phyloP scores from a whole-genome alignment of 2,113 vertebrate species.

The Engraulis encrasicolus region DNA sequence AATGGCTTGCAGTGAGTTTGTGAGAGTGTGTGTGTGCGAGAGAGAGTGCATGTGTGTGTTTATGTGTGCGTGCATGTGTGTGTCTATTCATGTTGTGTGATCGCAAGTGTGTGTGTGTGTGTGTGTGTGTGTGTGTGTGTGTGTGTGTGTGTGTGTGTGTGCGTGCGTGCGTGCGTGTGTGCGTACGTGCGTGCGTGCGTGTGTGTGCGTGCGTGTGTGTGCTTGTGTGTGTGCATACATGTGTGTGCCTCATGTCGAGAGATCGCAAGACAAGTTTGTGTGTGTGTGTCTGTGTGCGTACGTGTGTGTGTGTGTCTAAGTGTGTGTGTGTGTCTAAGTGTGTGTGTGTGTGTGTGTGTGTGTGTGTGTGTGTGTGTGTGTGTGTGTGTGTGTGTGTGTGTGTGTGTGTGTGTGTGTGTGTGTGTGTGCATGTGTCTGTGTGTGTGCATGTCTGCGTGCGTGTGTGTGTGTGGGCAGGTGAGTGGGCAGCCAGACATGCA shows the following conservation, averaged over 20 bases:
- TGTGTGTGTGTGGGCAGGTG: background rate
- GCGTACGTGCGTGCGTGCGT: background rate
- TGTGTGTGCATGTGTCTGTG: background rate
- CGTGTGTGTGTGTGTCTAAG: background rate
- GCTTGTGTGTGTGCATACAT: background rate
- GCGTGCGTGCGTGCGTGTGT: too few species aligned
- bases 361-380: background rate
- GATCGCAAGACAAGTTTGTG: too few species aligned
- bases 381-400: background rate
- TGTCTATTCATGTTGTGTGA: constrained; percentile 28
- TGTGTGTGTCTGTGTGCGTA: background rate
- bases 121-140: constrained; percentile 52
- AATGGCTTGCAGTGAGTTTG: background rate
- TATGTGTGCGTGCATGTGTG: background rate
- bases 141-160: constrained; percentile 39
- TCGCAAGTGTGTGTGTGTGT: constrained; percentile 42
- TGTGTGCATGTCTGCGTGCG: too few species aligned
- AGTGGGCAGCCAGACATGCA: background rate
- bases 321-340: background rate
- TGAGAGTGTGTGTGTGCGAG: background rate
- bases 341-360: background rate
- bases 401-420: background rate
- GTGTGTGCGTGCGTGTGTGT: background rate
- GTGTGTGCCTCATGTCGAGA: too few species aligned
- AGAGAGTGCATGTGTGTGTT: background rate